These are phyloP conservation scores for Dunckerocampus dactyliophorus DNA, from an alignment of 2,113 vertebrate species.

Conservation along the genomic window DNA sequence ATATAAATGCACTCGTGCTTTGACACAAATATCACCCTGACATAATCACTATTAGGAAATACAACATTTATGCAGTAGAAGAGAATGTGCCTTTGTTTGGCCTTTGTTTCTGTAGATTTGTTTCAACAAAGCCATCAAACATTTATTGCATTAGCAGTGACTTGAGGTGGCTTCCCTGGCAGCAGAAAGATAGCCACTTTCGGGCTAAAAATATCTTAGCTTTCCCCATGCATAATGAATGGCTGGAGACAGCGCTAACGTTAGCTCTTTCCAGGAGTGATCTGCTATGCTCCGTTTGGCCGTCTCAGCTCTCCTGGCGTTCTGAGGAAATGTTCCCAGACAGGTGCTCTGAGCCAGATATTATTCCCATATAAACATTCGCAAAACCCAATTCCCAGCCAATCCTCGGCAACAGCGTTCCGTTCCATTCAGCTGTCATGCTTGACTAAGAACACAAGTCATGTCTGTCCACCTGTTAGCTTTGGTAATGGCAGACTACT, in stretches of 20 bases:
- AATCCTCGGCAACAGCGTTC: constrained; percentile 50
- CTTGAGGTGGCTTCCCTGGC: constrained; percentile 65
- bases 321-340: constrained; percentile 57
- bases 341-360: constrained; percentile 69
- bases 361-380: constrained; percentile 69
- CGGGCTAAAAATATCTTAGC: constrained; percentile 63
- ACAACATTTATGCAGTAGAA: constrained; percentile 39
- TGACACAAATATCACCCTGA: constrained; percentile 52
- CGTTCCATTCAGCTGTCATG: constrained; percentile 62
- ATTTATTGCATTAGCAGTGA: constrained; percentile 62
- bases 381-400: constrained; percentile 61
- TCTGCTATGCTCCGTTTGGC: constrained; percentile 64
- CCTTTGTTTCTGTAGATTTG: constrained; percentile 60
- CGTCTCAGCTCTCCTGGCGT: constrained; percentile 47
- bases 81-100: constrained; percentile 30
- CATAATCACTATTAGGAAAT: constrained; percentile 60
- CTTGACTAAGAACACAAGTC: constrained; percentile 63
- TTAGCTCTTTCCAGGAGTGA: constrained; percentile 67
- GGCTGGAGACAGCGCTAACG: constrained; percentile 58
- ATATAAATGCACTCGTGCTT: constrained; percentile 6
- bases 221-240: constrained; percentile 75
- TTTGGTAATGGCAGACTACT: constrained; percentile 64
- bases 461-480: constrained; percentile 69
- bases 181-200: constrained; percentile 59
- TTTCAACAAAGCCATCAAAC: constrained; percentile 69